Percentiles rank a stretch among this genome's conserved stretches.
Evolutionary conservation across 2,797 vertebrate genomes (phyloP).

Genomic region (Crenuchus spilurus): DNA sequence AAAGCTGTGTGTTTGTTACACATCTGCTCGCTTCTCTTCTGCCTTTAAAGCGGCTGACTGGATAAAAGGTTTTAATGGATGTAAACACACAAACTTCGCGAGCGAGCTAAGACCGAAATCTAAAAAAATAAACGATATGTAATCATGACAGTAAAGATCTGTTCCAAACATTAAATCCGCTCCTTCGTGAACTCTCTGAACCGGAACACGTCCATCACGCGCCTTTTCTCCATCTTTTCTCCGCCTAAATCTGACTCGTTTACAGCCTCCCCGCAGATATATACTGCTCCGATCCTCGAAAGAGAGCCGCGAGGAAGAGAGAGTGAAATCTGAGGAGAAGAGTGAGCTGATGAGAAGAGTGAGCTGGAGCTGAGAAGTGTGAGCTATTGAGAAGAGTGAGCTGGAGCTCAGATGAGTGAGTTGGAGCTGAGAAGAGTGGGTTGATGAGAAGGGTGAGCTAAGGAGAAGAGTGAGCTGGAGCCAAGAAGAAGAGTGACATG

Average conservation of each 20-base stretch:
- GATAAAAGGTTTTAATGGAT: too few species aligned
- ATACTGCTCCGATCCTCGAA: slow-evolving; percentile 41
- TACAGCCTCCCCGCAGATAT: background rate
- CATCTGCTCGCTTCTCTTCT: slow-evolving; percentile 42
- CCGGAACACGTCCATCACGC: background rate
- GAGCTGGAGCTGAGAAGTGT: too few species aligned
- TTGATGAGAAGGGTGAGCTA: slow-evolving; percentile 58
- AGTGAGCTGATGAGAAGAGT: slow-evolving; percentile 36
- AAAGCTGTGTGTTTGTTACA: slow-evolving; percentile 64
- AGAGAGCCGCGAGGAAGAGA: slow-evolving; percentile 45
- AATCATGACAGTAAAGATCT: too few species aligned
- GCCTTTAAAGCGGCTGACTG: too few species aligned
- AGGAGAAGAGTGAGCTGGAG: slow-evolving; percentile 41
- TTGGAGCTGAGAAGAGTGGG: slow-evolving; percentile 38
- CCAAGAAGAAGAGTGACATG: slow-evolving; percentile 58
- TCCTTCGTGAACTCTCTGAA: slow-evolving; percentile 5
- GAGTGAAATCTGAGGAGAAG: slow-evolving; percentile 57
- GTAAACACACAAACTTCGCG: too few species aligned
- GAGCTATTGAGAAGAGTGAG: slow-evolving; percentile 38
- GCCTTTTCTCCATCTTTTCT: background rate
- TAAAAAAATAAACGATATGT: too few species aligned
- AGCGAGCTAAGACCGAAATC: too few species aligned
- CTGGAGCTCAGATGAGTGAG: too few species aligned
- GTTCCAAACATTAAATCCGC: too few species aligned
- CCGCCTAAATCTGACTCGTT: background rate